Conservation (phyloP, 2,113 vertebrate species). For the Steatornis caripensis region DNA sequence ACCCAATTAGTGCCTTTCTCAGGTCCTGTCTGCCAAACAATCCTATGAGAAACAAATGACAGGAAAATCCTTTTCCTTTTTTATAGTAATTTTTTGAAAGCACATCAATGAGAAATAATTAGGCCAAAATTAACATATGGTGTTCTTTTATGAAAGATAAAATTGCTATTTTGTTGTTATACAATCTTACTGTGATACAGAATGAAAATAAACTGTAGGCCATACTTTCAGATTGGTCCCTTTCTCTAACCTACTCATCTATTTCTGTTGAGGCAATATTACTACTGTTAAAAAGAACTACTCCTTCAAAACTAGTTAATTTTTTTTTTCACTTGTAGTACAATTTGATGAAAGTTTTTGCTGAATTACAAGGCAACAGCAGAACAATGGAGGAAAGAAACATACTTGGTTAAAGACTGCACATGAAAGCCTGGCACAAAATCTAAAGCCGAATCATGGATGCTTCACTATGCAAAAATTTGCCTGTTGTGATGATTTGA, state of each 20-base stretch:
- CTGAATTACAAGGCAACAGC: background rate
- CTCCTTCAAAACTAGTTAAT: background rate
- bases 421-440: background rate
- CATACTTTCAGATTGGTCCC: background rate
- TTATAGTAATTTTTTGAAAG: background rate
- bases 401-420: accelerated
- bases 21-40: background rate
- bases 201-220: background rate
- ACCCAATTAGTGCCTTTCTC: background rate
- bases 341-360: background rate
- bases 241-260: accelerated
- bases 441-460: background rate
- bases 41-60: background rate
- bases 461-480: background rate
- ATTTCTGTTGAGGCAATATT: background rate
- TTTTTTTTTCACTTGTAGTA: background rate
- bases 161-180: background rate
- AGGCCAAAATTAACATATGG: background rate
- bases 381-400: background rate
- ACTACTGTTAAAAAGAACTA: background rate
- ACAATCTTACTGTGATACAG: background rate
- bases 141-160: background rate
- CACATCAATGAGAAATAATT: background rate
- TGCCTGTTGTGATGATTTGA: background rate
- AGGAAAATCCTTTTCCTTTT: background rate